Conservation (phyloP, 92 coral and sea anemone genomes). For the Bergia sp. region DNA sequence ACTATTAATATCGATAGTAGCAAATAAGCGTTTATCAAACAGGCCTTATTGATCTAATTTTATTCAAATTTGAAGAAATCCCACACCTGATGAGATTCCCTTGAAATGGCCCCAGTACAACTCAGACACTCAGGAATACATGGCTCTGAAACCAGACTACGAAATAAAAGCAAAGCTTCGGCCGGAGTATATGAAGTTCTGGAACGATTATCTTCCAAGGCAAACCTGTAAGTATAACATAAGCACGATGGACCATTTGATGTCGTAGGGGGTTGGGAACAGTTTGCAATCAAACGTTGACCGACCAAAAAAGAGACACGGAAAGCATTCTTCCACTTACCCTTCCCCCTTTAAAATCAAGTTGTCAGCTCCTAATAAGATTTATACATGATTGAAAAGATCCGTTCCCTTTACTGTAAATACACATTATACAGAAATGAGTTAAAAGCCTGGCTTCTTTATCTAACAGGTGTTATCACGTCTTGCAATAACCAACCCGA, state of each 20-base stretch:
- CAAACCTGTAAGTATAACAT: background rate
- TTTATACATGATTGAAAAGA: too few relatives aligned
- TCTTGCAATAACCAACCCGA: conserved; percentile 4
- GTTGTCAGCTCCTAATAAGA: too few relatives aligned
- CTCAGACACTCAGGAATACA: background rate
- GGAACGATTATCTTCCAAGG: conserved; percentile 15
- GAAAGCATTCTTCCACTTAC: too few relatives aligned
- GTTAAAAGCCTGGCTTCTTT: background rate
- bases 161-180: conserved; percentile 6
- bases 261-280: too few relatives aligned
- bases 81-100: background rate
- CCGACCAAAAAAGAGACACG: too few relatives aligned
- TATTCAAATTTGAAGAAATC: background rate
- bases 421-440: too few relatives aligned
- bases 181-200: background rate
- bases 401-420: too few relatives aligned
- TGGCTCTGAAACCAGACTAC: background rate
- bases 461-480: conserved; percentile 6
- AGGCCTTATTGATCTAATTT: too few relatives aligned
- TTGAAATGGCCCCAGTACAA: conserved; percentile 3
- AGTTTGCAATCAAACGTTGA: too few relatives aligned
- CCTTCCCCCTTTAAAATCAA: too few relatives aligned
- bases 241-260: background rate
- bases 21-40: background rate
- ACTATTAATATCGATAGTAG: too few relatives aligned